These are phyloP conservation scores for Lerema accius DNA, from an alignment of 1,140 invertebrate genomes.

Conservation along the genomic window DNA sequence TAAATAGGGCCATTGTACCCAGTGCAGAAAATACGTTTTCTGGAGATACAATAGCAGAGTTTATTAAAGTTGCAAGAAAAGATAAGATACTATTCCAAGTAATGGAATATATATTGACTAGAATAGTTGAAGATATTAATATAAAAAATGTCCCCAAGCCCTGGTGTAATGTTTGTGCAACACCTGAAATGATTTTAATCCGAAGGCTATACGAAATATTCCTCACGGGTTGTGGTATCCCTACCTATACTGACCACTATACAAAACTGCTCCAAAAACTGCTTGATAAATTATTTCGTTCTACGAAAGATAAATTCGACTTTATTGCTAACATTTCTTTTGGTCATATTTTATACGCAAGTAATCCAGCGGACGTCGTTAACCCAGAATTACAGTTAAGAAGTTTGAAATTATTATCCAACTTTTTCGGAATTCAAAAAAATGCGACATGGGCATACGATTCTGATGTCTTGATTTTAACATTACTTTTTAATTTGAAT, in stretches of 20 bases:
- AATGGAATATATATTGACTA: slow-evolving; percentile 68
- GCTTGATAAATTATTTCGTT: slow-evolving; percentile 69
- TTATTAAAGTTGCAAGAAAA: slow-evolving; percentile 60
- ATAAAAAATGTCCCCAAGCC: slow-evolving; percentile 55
- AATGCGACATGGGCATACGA: slow-evolving; percentile 67
- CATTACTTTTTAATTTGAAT: slow-evolving; percentile 75
- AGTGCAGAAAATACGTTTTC: slow-evolving; percentile 55
- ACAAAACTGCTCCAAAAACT: slow-evolving; percentile 64
- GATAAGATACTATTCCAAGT: slow-evolving; percentile 73
- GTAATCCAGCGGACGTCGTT: slow-evolving; percentile 65
- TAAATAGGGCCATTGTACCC: slow-evolving; percentile 58
- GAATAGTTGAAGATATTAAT: slow-evolving; percentile 65
- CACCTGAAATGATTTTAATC: slow-evolving; percentile 54
- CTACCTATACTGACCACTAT: slow-evolving; percentile 61
- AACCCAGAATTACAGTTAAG: slow-evolving; percentile 68
- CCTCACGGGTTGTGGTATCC: slow-evolving; percentile 66
- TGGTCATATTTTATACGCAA: slow-evolving; percentile 70
- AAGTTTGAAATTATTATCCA: slow-evolving; percentile 63
- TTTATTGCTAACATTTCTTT: slow-evolving; percentile 80
- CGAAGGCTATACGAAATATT: slow-evolving; percentile 70
- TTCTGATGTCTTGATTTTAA: slow-evolving; percentile 73
- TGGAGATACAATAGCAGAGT: slow-evolving; percentile 55
- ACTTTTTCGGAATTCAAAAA: slow-evolving; percentile 53
- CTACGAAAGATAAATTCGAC: slow-evolving; percentile 75
- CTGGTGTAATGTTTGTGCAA: slow-evolving; percentile 72